Conservation (phyloP, 2,888 invertebrate genomes). For the Drosophila nr. fundita region DNA sequence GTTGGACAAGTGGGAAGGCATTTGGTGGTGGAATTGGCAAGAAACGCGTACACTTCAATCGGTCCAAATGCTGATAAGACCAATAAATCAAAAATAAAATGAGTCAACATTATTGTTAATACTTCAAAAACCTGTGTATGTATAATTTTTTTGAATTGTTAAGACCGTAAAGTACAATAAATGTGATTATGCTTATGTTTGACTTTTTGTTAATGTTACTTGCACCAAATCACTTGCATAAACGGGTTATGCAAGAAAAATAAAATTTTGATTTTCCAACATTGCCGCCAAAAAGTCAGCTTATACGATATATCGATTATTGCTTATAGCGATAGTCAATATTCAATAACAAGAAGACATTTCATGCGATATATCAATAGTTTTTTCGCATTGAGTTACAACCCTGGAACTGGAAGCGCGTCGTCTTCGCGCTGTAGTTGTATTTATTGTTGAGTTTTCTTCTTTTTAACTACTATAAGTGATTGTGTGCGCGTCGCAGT, state of each 20-base stretch:
- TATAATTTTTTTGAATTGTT: not conserved
- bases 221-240: too few relatives aligned
- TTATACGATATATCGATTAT: constrained; percentile 16
- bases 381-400: constrained; percentile 14
- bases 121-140: not conserved
- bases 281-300: not conserved
- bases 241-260: too few relatives aligned
- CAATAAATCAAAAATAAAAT: constrained; percentile 6
- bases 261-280: not conserved
- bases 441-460: constrained; percentile 69
- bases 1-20: constrained; percentile 45
- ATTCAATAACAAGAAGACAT: not conserved
- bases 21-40: constrained; percentile 54
- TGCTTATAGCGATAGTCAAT: not conserved
- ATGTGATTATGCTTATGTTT: not conserved
- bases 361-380: constrained; percentile 4
- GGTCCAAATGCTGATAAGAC: constrained; percentile 46
- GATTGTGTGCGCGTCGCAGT: constrained; percentile 28
- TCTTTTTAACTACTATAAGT: constrained; percentile 51
- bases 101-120: not conserved
- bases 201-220: not conserved
- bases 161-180: not conserved
- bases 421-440: constrained; percentile 65
- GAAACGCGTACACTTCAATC: constrained; percentile 25
- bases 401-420: constrained; percentile 59